Evolutionary conservation across 2,888 invertebrate genomes (phyloP).

Genomic region (Dynastes grantii): DNA sequence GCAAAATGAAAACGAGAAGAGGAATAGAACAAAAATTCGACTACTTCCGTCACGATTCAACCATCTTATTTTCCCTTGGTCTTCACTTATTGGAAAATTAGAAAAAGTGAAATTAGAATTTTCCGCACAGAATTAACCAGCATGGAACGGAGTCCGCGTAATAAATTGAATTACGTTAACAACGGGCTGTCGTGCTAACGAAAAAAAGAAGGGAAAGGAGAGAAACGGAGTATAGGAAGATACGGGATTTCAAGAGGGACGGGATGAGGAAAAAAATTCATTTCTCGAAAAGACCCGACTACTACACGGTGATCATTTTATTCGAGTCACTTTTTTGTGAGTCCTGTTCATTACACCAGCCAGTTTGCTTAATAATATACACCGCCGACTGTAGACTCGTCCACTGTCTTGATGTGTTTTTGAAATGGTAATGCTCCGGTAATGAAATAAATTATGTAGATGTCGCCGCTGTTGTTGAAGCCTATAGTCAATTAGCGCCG

Average conservation of each 20-base stretch:
- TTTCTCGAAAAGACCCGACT: constrained; percentile 40
- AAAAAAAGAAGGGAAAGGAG: neutral
- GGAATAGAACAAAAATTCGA: constrained; percentile 4
- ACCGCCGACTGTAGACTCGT: constrained; percentile 18
- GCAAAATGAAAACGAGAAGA: constrained; percentile 13
- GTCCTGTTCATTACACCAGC: constrained; percentile 42
- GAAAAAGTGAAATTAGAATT: constrained; percentile 47
- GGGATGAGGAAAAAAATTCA: constrained; percentile 26
- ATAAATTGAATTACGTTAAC: constrained; percentile 44
- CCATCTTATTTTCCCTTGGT: neutral
- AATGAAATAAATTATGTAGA: constrained; percentile 44
- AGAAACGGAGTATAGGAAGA: constrained; percentile 5
- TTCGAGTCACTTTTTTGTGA: constrained; percentile 44
- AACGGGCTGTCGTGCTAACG: constrained; percentile 24
- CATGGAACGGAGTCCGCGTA: constrained; percentile 10
- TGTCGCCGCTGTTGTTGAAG: constrained; percentile 31
- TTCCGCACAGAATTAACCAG: constrained; percentile 28
- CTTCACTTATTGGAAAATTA: constrained; percentile 36
- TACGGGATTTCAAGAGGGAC: neutral
- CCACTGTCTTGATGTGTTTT: constrained; percentile 39
- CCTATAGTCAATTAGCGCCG: constrained; percentile 39
- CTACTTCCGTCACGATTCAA: neutral
- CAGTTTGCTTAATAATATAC: constrained; percentile 45
- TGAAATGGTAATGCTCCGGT: constrained; percentile 40
- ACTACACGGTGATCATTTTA: constrained; percentile 43